Conservation (phyloP, 2,888 invertebrate species). For the Anthophora plumipes region DNA sequence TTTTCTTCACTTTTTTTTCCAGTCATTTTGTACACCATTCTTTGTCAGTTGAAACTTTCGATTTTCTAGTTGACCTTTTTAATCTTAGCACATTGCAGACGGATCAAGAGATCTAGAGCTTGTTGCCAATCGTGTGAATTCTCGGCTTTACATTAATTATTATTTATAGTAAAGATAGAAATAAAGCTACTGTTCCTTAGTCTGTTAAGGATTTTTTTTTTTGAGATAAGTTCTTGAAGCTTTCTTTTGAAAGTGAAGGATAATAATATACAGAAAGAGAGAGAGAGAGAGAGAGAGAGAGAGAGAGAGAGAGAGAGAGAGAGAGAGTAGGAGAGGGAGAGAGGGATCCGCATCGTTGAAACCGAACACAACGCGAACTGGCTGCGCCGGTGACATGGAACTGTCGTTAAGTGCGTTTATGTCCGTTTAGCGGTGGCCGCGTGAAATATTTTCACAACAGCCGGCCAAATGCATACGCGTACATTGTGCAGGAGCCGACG, state of each 20-base stretch:
- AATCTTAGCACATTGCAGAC: too few species aligned
- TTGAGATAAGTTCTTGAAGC: neutral
- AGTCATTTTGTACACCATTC: slow-evolving; percentile 57
- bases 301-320: neutral
- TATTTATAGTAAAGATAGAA: too few species aligned
- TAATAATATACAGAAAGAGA: neutral
- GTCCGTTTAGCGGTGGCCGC: slow-evolving; percentile 65
- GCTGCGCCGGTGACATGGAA: slow-evolving; percentile 61
- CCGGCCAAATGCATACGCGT: slow-evolving; percentile 46
- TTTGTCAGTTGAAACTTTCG: slow-evolving; percentile 50
- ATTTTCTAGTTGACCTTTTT: slow-evolving; percentile 18
- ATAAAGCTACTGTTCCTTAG: too few species aligned
- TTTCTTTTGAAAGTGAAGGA: neutral
- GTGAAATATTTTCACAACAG: slow-evolving; percentile 69
- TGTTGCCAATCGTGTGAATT: too few species aligned
- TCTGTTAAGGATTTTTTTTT: too few species aligned
- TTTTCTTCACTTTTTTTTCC: slow-evolving; percentile 59
- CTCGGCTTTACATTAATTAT: too few species aligned
- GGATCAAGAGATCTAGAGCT: too few species aligned
- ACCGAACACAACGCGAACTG: slow-evolving; percentile 50
- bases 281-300: neutral
- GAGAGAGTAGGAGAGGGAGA: too few species aligned
- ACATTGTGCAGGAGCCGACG: slow-evolving; percentile 65
- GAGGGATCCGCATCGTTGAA: slow-evolving; percentile 55
- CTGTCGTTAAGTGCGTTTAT: slow-evolving; percentile 70